Conservation (phyloP, 2,888 invertebrate genomes). For the Phaonia tiefii region DNA sequence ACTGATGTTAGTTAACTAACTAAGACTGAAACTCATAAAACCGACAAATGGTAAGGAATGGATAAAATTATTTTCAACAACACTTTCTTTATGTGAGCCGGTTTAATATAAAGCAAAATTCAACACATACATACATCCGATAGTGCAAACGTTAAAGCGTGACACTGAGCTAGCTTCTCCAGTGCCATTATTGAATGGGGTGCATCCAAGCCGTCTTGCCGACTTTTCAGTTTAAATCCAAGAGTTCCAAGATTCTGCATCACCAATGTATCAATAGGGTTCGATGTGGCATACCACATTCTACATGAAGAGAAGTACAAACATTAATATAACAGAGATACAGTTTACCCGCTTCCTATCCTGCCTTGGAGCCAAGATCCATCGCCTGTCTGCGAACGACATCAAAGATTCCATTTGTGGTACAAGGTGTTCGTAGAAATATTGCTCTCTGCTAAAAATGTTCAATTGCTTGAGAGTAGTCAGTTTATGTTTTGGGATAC, state of each 20-base stretch:
- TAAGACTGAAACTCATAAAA: too few relatives aligned
- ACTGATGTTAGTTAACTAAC: neutral
- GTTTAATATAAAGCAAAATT: neutral
- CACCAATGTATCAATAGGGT: constrained; percentile 77
- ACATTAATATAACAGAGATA: neutral
- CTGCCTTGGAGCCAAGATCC: constrained; percentile 75
- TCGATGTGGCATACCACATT: constrained; percentile 74
- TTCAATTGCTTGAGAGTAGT: constrained; percentile 79
- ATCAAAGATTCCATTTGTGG: constrained; percentile 80
- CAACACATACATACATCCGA: constrained; percentile 80
- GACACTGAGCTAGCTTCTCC: constrained; percentile 82
- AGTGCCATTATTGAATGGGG: constrained; percentile 81
- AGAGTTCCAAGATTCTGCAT: constrained; percentile 79
- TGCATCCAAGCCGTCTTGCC: constrained; percentile 82
- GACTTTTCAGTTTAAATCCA: constrained; percentile 82
- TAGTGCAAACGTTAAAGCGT: constrained; percentile 82
- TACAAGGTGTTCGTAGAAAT: constrained; percentile 80
- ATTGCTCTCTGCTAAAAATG: constrained; percentile 80
- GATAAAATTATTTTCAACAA: neutral
- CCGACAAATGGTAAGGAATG: too few relatives aligned
- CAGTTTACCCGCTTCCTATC: constrained; percentile 22
- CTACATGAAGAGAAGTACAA: constrained; percentile 65
- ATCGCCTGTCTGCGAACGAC: constrained; percentile 74
- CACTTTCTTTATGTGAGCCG: too few relatives aligned
- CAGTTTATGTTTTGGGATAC: constrained; percentile 78